Base-by-base conservation (phyloP, 2,888 invertebrate genomes). In the Ecliptopera silaceata region DNA sequence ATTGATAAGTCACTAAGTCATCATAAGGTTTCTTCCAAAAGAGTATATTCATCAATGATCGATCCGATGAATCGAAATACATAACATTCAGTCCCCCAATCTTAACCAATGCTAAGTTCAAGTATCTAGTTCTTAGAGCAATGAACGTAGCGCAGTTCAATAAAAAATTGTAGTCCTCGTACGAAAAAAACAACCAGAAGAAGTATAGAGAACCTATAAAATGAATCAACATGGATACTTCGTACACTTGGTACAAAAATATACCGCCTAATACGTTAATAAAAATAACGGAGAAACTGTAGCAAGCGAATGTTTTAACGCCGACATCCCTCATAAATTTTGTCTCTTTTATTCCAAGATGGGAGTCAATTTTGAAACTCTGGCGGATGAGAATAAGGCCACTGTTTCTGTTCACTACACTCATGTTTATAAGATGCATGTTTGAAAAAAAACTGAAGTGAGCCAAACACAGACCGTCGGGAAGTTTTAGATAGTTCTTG, bases 71-170 rank as follows among this genome's bases (percentile, higher is more conserved):
- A n/a, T n/a, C n/a, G n/a, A 88, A 66, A 46, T 80, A 78, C 1
- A 76, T 65, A 3, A 71, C 52, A 11, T 82, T 75, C 34, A 85
- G 67, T 0, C 78, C 67, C 1, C 76, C 74, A 1, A 67, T 54
- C 64, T 83, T 86, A 52, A 84, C 72, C 39, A 88, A 63, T 13
- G 84, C 77, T 0, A 83, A 70, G 52, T 88, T 88, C 3, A 88
- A 51, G 32, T 80, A 87, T 18, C 77, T 72, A n/a, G 71, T 65
- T 63, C 88, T 74, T 31, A 79, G 53, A 1, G 72, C 69, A 4
- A 82, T 44, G 31, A 75, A 78, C 0, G 66, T 63, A 39, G 59
- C 73, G 12, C 70, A 63, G 3, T 66, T 65, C 2, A 79, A 12
- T 3, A 74, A 66, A 29, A 81, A 74, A 42, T 70, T 66, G 2